Evolutionary conservation across 2,888 invertebrate species (phyloP).

Genomic region (Cataglyphis altisquamis): DNA sequence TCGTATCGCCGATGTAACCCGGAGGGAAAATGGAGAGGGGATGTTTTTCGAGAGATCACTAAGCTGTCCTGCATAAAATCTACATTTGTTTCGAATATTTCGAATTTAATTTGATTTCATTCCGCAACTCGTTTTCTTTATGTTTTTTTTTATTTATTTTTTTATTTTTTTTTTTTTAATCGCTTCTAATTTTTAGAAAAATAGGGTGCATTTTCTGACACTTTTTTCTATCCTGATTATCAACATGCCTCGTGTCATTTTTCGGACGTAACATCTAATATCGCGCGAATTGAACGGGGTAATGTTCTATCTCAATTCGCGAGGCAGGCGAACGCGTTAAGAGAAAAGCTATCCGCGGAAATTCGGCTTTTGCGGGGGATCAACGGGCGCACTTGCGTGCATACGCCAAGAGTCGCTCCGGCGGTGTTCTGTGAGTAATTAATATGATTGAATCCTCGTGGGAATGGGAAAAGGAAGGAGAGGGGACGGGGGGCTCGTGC

Average conservation of each 20-base stretch:
- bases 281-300: not conserved
- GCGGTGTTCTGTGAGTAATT: slow-evolving; percentile 78
- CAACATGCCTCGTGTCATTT: not conserved
- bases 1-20: not conserved
- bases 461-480: not conserved
- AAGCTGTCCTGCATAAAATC: not conserved
- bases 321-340: not conserved
- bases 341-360: slow-evolving; percentile 30
- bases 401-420: slow-evolving; percentile 68
- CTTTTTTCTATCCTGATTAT: not conserved
- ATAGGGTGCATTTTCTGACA: not conserved
- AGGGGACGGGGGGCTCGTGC: slow-evolving; percentile 50
- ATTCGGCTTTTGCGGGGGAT: slow-evolving; percentile 22
- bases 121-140: not conserved
- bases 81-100: not conserved
- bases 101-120: slow-evolving; percentile 13
- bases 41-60: slow-evolving; percentile 2
- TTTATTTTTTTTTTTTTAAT: not conserved
- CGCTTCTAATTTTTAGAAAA: too few species aligned
- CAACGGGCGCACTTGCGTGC: slow-evolving; percentile 46
- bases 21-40: not conserved
- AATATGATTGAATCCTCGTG: slow-evolving; percentile 81
- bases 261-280: not conserved
- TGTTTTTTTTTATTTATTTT: not conserved
- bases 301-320: not conserved